These are phyloP conservation scores for Pollenia labialis DNA, from an alignment of 2,888 invertebrate genomes.

Conservation along the genomic window DNA sequence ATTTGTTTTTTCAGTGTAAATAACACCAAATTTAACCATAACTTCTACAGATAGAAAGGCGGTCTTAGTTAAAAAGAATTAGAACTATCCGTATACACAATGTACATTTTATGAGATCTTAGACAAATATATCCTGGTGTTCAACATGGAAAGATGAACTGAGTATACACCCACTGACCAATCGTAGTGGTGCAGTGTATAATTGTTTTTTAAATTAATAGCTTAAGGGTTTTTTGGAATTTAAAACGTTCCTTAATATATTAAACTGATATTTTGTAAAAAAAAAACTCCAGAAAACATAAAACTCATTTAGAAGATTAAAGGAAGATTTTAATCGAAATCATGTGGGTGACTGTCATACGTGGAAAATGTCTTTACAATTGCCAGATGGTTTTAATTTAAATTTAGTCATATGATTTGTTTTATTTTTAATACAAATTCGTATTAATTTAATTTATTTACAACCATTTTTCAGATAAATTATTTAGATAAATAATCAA, in stretches of 20 bases:
- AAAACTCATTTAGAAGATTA: constrained; percentile 19
- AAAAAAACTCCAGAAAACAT: neutral
- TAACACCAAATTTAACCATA: too few species aligned
- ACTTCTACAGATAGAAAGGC: too few species aligned
- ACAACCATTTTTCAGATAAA: constrained; percentile 67
- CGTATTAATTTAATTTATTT: constrained; percentile 65
- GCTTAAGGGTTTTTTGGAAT: constrained; percentile 44
- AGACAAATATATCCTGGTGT: too few species aligned
- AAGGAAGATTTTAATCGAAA: neutral
- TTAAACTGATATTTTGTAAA: constrained; percentile 47
- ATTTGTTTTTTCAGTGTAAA: too few species aligned
- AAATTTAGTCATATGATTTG: constrained; percentile 46
- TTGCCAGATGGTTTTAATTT: constrained; percentile 40
- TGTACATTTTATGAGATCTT: too few species aligned
- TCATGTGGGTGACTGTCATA: neutral
- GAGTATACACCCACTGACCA: too few species aligned
- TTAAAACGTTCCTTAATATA: constrained; percentile 46
- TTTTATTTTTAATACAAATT: constrained; percentile 19
- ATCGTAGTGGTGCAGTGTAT: too few species aligned
- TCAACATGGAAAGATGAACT: too few species aligned
- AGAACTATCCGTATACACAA: too few species aligned
- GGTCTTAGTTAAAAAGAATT: too few species aligned
- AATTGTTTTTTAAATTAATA: neutral
- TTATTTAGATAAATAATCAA: constrained; percentile 70
- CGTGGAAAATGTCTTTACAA: neutral